phyloP scores from a whole-genome alignment of 2,797 vertebrate genomes.

The Zalophus californianus region DNA sequence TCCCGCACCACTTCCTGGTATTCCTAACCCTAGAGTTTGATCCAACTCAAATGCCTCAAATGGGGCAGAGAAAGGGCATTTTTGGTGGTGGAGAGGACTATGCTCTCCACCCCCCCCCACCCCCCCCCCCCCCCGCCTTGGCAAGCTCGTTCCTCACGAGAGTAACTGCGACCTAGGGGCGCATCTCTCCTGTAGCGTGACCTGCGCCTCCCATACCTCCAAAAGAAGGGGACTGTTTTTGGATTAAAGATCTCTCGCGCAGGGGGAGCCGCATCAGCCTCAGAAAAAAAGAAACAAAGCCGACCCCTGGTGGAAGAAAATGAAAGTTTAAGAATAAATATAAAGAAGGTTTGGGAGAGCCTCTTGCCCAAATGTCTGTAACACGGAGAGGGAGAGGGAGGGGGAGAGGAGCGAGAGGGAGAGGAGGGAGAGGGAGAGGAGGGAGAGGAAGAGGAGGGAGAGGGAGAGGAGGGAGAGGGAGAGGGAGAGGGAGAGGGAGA shows the following conservation, averaged over 20 bases:
- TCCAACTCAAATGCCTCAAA: neutral
- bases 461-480: neutral
- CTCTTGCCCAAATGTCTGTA: neutral
- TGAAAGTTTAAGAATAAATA: slow-evolving; percentile 61
- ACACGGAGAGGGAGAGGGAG: neutral
- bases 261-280: neutral
- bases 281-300: slow-evolving; percentile 83
- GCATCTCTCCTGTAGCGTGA: neutral
- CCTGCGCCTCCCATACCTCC: neutral
- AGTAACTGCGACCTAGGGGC: accelerated
- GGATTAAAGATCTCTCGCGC: neutral
- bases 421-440: neutral
- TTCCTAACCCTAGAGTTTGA: neutral
- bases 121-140: too few species aligned
- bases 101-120: too few species aligned
- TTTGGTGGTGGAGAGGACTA: neutral
- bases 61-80: neutral
- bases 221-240: neutral
- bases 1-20: neutral
- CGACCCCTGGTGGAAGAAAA: slow-evolving; percentile 86
- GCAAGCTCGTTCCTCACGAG: neutral
- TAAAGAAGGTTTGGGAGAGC: neutral
- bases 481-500: neutral
- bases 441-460: neutral
- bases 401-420: neutral